Base-by-base conservation (phyloP, 2,113 vertebrate genomes). In the Myotis brandtii region DNA sequence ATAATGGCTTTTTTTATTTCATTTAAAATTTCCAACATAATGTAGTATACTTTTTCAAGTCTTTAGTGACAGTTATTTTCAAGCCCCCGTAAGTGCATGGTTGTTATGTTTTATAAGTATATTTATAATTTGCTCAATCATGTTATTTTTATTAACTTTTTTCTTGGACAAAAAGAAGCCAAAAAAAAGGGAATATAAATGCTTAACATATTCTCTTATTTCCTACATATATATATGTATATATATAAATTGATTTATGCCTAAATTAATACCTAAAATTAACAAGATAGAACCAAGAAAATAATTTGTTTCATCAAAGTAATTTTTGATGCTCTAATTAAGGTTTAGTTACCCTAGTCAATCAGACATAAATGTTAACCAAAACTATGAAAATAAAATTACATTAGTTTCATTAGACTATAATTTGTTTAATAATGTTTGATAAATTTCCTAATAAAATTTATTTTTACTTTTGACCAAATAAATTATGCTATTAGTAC, bases 111-210 rank as follows among this genome's bases (percentile, higher is more conserved):
- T 95, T 94, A 70, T 48, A 93, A 92, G 72, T 66, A 43, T 1
- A 83, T 75, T 46, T 94, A 32, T 69, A 89, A 92, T 84, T 80
- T 86, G 40, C 72, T 93, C 14, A 84, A 59, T 83, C 9, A 86
- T 59, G 4, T 30, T 73, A 2, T 85, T 23, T 80, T 84, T 81
- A 89, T 52, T 48, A 72, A 83, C 3, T 83, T 50, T 25, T 18
- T 62, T 64, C 11, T 89, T 80, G 7, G 43, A 75, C 3, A 89
- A 89, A 86, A 86, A 85, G n/a, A 54, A 59, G 6, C 27, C 56
- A 18, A 86, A 81, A 85, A 66, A 85, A 40, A n/a, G n/a, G 20
- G 11, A 64, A 94, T 48, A 59, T 40, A 94, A 43, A 75, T 93
- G 21, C 40, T 72, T n/a, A 83, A 4, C 21, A 64, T 64, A 46